These are phyloP conservation scores for Brachionus calyciflorus DNA, from an alignment of 1,140 invertebrate genomes.

Conservation along the genomic window DNA sequence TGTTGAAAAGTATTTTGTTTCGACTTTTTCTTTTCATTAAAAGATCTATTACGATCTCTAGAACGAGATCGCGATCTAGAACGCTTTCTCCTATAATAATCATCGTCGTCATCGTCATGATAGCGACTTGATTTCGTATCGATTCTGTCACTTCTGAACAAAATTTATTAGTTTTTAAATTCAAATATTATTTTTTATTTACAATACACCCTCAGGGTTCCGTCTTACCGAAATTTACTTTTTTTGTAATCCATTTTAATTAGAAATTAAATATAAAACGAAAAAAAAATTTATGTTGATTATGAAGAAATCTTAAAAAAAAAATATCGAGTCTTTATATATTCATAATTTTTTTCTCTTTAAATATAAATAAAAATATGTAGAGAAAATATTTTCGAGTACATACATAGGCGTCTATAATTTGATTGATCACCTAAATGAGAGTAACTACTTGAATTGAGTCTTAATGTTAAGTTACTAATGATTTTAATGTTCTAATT, in stretches of 20 bases:
- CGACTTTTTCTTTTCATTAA: neutral
- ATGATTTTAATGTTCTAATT: too few relatives aligned
- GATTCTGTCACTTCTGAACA: slow-evolving; percentile 35
- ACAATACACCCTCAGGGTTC: neutral
- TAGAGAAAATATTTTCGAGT: too few relatives aligned
- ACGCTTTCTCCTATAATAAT: neutral
- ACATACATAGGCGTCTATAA: too few relatives aligned
- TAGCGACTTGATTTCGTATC: neutral
- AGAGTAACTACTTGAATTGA: too few relatives aligned
- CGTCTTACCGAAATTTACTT: slow-evolving; percentile 40
- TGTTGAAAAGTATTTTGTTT: neutral
- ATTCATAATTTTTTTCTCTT: neutral
- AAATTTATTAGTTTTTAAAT: slow-evolving; percentile 40
- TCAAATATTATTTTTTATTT: neutral
- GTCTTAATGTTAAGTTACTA: too few relatives aligned
- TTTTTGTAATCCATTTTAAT: slow-evolving; percentile 37
- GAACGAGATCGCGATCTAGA: neutral
- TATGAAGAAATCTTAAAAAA: neutral
- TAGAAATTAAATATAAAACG: too few relatives aligned
- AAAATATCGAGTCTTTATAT: slow-evolving; percentile 19
- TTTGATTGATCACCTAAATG: too few relatives aligned
- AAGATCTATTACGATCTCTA: neutral
- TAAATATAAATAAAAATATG: too few relatives aligned
- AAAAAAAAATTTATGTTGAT: neutral
- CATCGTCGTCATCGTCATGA: slow-evolving; percentile 4